phyloP scores from a whole-genome alignment of 1,140 invertebrate species.

The Bombus waltoni region DNA sequence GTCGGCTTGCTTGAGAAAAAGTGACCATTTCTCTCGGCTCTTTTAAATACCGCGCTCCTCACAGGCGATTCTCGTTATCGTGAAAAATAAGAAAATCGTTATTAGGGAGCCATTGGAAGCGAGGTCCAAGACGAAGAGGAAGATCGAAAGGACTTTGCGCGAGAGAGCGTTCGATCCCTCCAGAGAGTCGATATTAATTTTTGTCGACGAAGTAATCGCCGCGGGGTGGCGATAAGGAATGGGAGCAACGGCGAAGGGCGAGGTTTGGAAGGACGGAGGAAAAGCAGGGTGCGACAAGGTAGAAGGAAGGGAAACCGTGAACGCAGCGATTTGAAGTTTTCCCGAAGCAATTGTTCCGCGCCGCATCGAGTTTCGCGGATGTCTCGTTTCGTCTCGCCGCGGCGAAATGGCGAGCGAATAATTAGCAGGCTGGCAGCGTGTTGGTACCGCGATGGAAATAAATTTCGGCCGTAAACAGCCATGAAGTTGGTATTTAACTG shows the following conservation, averaged over 20 bases:
- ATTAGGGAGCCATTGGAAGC: neutral
- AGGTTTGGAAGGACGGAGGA: too few species aligned
- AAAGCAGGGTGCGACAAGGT: neutral
- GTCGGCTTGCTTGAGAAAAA: neutral
- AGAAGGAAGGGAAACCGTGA: conserved; percentile 67
- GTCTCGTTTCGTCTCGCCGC: conserved; percentile 43
- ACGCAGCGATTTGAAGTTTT: conserved; percentile 72
- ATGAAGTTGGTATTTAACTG: conserved; percentile 78
- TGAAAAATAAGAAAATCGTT: neutral
- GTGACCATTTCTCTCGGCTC: neutral
- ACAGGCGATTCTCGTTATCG: too few species aligned
- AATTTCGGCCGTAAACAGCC: conserved; percentile 74
- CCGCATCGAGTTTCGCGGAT: conserved; percentile 28
- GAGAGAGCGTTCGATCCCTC: neutral
- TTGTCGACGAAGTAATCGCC: conserved; percentile 26
- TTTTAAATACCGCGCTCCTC: neutral
- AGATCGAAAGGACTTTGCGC: neutral
- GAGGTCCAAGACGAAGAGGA: neutral
- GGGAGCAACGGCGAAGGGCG: neutral
- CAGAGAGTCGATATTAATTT: conserved; percentile 7
- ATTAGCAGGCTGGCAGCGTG: conserved; percentile 70
- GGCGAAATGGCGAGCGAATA: conserved; percentile 64
- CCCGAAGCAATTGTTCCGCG: conserved; percentile 23
- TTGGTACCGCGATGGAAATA: conserved; percentile 68
- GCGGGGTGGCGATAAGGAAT: neutral